These are phyloP conservation scores for Macaca nemestrina DNA, from an alignment of 2,113 vertebrate genomes.

Conservation along the genomic window DNA sequence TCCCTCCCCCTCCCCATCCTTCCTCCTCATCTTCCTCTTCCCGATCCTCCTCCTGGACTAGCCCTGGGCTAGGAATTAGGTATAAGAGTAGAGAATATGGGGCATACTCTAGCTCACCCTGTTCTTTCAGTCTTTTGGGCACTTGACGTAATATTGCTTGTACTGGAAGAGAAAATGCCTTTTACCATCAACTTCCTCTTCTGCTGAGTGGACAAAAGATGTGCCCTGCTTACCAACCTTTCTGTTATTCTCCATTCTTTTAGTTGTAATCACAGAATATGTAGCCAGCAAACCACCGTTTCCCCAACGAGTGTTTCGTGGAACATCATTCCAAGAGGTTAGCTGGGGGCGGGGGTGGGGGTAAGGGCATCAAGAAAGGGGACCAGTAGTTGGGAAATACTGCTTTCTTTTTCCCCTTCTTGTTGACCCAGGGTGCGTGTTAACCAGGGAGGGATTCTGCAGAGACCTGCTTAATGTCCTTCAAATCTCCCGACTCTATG, in stretches of 20 bases:
- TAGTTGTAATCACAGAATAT: accelerated
- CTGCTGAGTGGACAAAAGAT: not conserved
- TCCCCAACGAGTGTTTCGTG: accelerated
- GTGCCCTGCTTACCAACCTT: not conserved
- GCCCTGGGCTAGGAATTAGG: not conserved
- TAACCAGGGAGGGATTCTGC: not conserved
- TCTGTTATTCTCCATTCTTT: not conserved
- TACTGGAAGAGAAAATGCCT: not conserved
- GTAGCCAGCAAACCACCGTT: not conserved
- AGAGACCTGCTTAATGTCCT: not conserved
- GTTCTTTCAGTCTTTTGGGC: not conserved
- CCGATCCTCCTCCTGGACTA: accelerated
- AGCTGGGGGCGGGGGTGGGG: no score
- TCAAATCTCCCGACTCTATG: not conserved
- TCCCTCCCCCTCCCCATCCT: no score
- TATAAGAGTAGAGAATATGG: not conserved
- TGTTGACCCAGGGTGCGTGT: accelerated
- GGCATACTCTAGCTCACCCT: not conserved
- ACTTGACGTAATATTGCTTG: not conserved
- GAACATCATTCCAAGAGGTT: not conserved
- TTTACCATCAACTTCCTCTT: not conserved
- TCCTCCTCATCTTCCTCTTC: no score
- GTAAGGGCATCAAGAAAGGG: not conserved
- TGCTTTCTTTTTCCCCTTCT: not conserved
- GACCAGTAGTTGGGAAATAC: not conserved